Conservation (phyloP, 2,113 vertebrate species). For the Catharus fuscescens region DNA sequence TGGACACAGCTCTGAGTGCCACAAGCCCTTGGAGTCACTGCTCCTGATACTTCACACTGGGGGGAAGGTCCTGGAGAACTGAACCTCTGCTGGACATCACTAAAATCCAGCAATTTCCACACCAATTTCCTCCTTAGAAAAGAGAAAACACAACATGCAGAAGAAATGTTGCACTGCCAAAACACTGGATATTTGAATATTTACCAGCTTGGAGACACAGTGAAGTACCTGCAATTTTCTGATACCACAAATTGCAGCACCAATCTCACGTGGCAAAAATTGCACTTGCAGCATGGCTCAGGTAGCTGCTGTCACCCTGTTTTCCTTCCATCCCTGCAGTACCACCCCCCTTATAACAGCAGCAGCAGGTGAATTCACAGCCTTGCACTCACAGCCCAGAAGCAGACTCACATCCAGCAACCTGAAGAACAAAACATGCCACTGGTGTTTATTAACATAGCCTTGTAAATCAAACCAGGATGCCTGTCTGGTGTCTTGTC, state of each 20-base stretch:
- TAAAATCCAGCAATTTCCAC: background rate
- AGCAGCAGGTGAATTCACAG: background rate
- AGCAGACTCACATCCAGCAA: background rate
- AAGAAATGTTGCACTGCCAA: background rate
- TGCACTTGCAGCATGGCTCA: background rate
- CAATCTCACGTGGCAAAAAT: background rate
- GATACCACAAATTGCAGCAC: background rate
- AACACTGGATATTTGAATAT: background rate
- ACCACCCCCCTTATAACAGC: background rate
- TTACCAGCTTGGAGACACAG: background rate
- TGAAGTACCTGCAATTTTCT: background rate
- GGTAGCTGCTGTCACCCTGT: background rate
- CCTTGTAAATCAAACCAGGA: conserved; percentile 68
- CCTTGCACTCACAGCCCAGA: background rate
- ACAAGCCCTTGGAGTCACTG: background rate
- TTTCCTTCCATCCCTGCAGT: background rate
- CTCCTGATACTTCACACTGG: fast-evolving
- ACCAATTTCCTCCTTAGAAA: background rate
- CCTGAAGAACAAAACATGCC: conserved; percentile 36
- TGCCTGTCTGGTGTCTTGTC: conserved; percentile 56
- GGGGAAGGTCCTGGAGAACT: background rate
- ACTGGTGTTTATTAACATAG: conserved; percentile 59
- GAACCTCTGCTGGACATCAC: background rate
- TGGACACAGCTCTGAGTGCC: background rate
- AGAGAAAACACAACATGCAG: background rate